Conservation (phyloP, 2,113 vertebrate species). For the Orientallactaga bullata region DNA sequence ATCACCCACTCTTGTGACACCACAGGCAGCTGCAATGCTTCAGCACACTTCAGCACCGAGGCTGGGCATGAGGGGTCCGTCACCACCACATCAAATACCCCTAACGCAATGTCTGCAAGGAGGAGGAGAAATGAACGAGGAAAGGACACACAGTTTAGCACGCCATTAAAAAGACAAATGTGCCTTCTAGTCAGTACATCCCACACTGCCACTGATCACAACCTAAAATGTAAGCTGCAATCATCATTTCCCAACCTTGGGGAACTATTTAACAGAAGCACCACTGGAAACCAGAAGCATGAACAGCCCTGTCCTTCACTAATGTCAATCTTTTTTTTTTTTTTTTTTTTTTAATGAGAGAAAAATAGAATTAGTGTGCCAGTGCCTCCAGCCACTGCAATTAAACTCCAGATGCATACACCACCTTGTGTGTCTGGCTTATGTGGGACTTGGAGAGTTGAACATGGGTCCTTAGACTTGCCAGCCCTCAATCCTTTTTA, state of each 20-base stretch:
- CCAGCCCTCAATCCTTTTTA: no score
- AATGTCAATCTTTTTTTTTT: background rate
- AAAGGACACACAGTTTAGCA: conserved; percentile 5
- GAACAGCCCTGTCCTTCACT: background rate
- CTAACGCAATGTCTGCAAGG: conserved; percentile 90
- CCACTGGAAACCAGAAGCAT: background rate
- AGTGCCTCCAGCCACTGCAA: no score
- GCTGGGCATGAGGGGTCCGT: conserved; percentile 91
- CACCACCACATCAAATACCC: conserved; percentile 94
- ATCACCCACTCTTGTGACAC: conserved; percentile 97
- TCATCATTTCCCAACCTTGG: background rate
- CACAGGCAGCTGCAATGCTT: conserved; percentile 91
- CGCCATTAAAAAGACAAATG: conserved; percentile 22
- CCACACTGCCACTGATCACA: background rate
- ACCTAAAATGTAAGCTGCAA: background rate
- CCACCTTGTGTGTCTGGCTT: no score
- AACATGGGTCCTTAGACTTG: no score
- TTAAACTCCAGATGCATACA: no score
- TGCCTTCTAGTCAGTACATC: background rate
- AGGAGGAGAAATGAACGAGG: conserved; percentile 60
- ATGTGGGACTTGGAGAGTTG: no score
- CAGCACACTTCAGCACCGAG: conserved; percentile 89
- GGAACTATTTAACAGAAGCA: conserved; percentile 5
- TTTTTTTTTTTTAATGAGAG: background rate
- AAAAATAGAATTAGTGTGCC: no score